These are phyloP conservation scores for Elmis aenea DNA, from an alignment of 2,888 invertebrate genomes.

Conservation along the genomic window DNA sequence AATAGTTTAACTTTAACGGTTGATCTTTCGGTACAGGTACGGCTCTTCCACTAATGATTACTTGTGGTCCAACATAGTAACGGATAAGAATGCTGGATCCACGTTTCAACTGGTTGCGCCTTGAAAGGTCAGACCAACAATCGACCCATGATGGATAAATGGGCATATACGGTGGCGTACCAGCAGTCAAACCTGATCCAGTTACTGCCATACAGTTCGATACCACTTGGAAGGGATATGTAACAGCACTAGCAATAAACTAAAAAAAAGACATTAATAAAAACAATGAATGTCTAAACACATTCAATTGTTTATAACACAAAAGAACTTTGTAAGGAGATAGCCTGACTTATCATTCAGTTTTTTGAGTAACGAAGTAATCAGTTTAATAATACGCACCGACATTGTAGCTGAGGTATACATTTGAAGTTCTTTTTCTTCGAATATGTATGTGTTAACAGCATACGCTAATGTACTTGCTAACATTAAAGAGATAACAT, in stretches of 20 bases:
- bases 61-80: constrained; percentile 56
- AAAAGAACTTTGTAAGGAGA: not conserved
- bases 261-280: constrained; percentile 35
- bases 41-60: constrained; percentile 38
- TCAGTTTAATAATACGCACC: constrained; percentile 43
- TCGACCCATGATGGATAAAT: constrained; percentile 73
- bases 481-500: constrained; percentile 72
- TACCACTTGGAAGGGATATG: constrained; percentile 91
- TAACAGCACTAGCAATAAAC: constrained; percentile 76
- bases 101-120: constrained; percentile 74
- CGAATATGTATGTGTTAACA: constrained; percentile 74
- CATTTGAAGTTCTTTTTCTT: constrained; percentile 60
- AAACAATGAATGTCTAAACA: not conserved
- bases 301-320: not conserved
- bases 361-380: constrained; percentile 4
- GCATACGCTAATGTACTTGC: constrained; percentile 71
- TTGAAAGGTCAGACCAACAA: constrained; percentile 76
- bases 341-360: not conserved
- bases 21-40: constrained; percentile 28
- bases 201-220: constrained; percentile 87
- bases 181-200: constrained; percentile 74
- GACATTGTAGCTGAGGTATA: constrained; percentile 55
- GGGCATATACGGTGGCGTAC: constrained; percentile 80
- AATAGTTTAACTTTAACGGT: constrained; percentile 9
- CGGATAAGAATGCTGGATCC: constrained; percentile 81